Percentiles rank a stretch among this genome's conserved stretches.
Evolutionary conservation across 2,888 invertebrate genomes (phyloP).

Genomic region (Zaprionus obscuricornis): DNA sequence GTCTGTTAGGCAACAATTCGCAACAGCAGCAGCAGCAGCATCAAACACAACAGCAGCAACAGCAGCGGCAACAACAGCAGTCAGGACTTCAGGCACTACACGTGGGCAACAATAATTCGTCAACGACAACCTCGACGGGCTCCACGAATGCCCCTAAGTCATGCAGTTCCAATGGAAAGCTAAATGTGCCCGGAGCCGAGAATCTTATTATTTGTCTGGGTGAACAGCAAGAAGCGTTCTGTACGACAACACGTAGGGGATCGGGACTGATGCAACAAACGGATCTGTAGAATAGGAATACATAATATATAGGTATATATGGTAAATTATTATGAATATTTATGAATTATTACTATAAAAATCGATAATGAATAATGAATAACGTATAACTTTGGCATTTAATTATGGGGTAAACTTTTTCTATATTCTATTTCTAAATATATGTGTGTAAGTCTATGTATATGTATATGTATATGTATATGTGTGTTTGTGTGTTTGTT

Average conservation of each 20-base stretch:
- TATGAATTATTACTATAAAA: neutral
- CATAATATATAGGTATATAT: neutral
- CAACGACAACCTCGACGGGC: constrained; percentile 68
- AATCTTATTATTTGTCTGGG: constrained; percentile 60
- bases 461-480: too few relatives aligned
- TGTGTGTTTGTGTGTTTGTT: too few relatives aligned
- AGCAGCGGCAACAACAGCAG: constrained; percentile 33
- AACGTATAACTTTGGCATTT: constrained; percentile 17
- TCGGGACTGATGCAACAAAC: constrained; percentile 61
- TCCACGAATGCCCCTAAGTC: constrained; percentile 60
- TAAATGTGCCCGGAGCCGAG: constrained; percentile 35
- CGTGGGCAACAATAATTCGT: constrained; percentile 71
- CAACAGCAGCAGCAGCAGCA: constrained; percentile 35
- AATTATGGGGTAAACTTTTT: constrained; percentile 15
- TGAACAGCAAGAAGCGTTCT: constrained; percentile 58
- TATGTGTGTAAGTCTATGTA: constrained; percentile 15
- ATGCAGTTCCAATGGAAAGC: constrained; percentile 57
- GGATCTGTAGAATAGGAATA: constrained; percentile 53
- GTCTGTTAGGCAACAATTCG: constrained; percentile 49
- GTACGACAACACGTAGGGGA: constrained; percentile 51
- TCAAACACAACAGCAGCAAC: constrained; percentile 36
- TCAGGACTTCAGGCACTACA: constrained; percentile 38
- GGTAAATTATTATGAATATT: constrained; percentile 2
- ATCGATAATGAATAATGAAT: neutral
- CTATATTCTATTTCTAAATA: constrained; percentile 1